phyloP scores from a whole-genome alignment of 2,113 vertebrate genomes.

The Albula goreensis region DNA sequence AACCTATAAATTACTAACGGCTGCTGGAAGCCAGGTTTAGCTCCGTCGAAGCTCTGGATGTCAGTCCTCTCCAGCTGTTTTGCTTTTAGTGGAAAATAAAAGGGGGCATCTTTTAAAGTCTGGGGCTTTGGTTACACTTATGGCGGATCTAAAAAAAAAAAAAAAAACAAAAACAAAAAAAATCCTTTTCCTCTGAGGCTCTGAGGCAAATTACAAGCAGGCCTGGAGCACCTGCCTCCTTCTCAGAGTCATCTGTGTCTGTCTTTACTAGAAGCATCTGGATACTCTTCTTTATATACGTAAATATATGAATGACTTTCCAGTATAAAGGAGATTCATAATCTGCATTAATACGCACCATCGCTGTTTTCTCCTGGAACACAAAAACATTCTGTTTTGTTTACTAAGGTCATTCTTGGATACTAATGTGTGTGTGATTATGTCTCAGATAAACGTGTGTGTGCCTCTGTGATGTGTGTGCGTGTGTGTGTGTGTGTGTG shows the following conservation, averaged over 20 bases:
- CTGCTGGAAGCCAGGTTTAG: slow-evolving; percentile 44
- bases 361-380: neutral
- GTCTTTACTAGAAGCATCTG: slow-evolving; percentile 28
- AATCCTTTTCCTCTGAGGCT: too few relatives aligned
- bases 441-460: neutral
- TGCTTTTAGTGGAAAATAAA: slow-evolving; percentile 24
- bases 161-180: neutral
- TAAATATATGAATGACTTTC: neutral
- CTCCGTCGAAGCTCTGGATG: slow-evolving; percentile 39
- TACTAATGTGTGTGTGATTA: neutral
- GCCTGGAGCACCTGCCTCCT: slow-evolving; percentile 47
- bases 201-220: slow-evolving; percentile 5
- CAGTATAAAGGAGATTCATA: neutral
- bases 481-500: too few relatives aligned
- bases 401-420: neutral
- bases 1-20: slow-evolving; percentile 57
- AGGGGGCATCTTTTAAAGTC: slow-evolving; percentile 31
- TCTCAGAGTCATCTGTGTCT: slow-evolving; percentile 14
- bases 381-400: too few relatives aligned
- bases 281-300: slow-evolving; percentile 23
- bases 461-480: neutral
- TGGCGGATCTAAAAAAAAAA: slow-evolving; percentile 4
- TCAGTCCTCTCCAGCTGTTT: slow-evolving; percentile 51
- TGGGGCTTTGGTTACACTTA: slow-evolving; percentile 28
- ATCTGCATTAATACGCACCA: neutral